Conservation (phyloP, 2,888 invertebrate genomes). For the Cheilosia impressa region DNA sequence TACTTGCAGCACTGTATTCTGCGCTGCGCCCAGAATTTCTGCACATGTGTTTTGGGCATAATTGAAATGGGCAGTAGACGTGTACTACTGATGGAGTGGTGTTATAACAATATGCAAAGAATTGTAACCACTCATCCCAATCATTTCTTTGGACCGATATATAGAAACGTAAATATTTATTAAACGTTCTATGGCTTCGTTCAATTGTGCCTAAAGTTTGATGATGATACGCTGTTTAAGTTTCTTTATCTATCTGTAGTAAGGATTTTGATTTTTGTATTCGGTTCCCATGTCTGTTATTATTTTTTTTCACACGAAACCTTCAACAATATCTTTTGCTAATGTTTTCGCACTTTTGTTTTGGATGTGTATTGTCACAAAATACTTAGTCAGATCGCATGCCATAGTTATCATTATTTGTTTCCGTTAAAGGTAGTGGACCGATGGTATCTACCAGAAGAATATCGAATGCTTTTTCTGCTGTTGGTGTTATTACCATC, state of each 20-base stretch:
- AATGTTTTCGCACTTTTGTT: conserved; percentile 48
- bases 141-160: too few relatives aligned
- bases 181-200: conserved; percentile 56
- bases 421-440: conserved; percentile 25
- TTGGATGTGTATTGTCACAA: too few relatives aligned
- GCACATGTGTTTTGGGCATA: too few relatives aligned
- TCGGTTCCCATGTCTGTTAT: conserved; percentile 56
- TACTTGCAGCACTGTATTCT: too few relatives aligned
- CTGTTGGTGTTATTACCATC: conserved; percentile 29
- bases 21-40: too few relatives aligned
- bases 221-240: conserved; percentile 17
- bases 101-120: conserved; percentile 6
- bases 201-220: conserved; percentile 55
- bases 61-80: conserved; percentile 43
- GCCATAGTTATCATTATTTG: too few relatives aligned
- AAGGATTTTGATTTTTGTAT: conserved; percentile 45
- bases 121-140: too few relatives aligned
- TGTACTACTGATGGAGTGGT: conserved; percentile 39
- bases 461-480: conserved; percentile 38
- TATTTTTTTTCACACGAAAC: conserved; percentile 52
- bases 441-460: conserved; percentile 37
- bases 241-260: conserved; percentile 38
- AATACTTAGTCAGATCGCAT: conserved; percentile 52
- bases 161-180: conserved; percentile 53
- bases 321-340: conserved; percentile 55